A percentile compares a stretch with the other conserved stretches of the same genome.
phyloP scores from a whole-genome alignment of 2,797 vertebrate species.

The Lepilemur septentrionalis region DNA sequence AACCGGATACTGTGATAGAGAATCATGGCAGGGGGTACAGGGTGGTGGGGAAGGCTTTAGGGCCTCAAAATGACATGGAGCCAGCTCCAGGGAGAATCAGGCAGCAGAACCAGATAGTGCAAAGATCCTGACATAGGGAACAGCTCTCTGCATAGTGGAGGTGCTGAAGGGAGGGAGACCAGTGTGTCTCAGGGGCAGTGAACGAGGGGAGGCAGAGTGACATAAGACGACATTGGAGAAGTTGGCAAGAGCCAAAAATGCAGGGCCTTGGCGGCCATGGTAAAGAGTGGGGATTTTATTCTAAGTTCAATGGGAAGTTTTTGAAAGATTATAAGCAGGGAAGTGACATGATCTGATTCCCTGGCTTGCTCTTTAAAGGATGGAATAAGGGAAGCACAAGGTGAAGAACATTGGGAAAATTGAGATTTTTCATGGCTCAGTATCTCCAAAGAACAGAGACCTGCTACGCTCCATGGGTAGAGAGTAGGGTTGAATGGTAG shows the following conservation, averaged over 20 bases:
- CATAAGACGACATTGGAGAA: background rate
- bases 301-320: background rate
- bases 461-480: background rate
- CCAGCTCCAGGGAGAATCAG: background rate
- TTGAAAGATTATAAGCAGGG: background rate
- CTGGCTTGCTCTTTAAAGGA: background rate
- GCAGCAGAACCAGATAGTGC: background rate
- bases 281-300: background rate
- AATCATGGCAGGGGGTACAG: no score
- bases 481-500: background rate
- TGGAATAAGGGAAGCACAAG: background rate
- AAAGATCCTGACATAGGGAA: background rate
- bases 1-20: background rate
- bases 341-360: background rate
- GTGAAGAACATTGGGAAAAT: background rate
- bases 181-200: background rate
- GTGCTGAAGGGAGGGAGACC: background rate
- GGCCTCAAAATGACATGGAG: background rate
- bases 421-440: background rate
- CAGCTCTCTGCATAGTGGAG: no score
- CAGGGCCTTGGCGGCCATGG: fast-evolving
- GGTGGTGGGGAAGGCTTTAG: background rate
- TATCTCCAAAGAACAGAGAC: background rate
- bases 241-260: background rate
- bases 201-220: background rate